These are phyloP conservation scores for Aricia agestis DNA, from an alignment of 1,140 invertebrate genomes.

Conservation along the genomic window DNA sequence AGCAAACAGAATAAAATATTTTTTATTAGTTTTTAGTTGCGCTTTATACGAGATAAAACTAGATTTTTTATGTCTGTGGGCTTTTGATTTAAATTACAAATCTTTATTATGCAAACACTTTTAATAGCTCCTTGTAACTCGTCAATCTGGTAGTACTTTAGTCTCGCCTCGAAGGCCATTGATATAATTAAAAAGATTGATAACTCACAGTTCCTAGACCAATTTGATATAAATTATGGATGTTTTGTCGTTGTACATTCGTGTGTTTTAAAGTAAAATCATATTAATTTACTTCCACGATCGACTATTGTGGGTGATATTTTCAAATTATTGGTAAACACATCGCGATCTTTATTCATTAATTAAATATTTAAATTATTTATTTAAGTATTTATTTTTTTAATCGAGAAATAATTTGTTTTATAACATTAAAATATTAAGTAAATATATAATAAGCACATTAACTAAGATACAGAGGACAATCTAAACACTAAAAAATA, in stretches of 20 bases:
- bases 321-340: constrained; percentile 11
- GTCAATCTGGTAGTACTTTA: constrained; percentile 34
- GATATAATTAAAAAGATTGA: constrained; percentile 37
- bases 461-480: no score
- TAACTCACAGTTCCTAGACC: constrained; percentile 32
- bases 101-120: constrained; percentile 20
- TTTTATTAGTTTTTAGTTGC: neutral
- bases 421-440: no score
- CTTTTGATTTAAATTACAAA: constrained; percentile 9
- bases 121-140: constrained; percentile 28
- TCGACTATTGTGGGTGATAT: neutral
- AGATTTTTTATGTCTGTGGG: neutral
- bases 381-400: no score
- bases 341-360: neutral
- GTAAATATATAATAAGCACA: no score
- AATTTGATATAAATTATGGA: constrained; percentile 25
- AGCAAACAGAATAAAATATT: neutral
- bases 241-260: neutral
- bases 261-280: constrained; percentile 17
- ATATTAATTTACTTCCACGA: constrained; percentile 9
- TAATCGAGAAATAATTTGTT: no score
- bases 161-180: constrained; percentile 31
- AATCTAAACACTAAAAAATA: no score
- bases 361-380: neutral
- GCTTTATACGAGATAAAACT: neutral